These are phyloP conservation scores for Lithophane semibrunnea DNA, from an alignment of 2,888 invertebrate species.

Conservation along the genomic window DNA sequence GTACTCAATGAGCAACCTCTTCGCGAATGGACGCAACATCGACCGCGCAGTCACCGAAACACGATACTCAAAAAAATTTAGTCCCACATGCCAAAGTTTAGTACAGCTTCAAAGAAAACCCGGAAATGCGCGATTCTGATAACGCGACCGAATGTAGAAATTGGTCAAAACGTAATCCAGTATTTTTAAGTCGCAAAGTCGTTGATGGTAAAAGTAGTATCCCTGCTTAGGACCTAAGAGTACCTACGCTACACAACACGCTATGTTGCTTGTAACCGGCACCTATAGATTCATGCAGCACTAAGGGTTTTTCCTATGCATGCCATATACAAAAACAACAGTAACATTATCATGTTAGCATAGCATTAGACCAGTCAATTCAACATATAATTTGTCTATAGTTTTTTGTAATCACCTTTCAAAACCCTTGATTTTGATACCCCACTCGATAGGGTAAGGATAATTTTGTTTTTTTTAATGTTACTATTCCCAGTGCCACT, in stretches of 20 bases:
- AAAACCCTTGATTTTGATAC: too few species aligned
- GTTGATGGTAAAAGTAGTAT: not conserved
- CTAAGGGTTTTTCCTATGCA: not conserved
- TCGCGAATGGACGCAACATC: not conserved
- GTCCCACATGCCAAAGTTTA: not conserved
- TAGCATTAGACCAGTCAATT: not conserved
- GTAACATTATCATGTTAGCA: not conserved
- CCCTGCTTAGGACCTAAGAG: not conserved
- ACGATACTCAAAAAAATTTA: not conserved
- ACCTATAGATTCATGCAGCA: not conserved
- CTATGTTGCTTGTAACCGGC: not conserved
- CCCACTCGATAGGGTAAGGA: too few species aligned
- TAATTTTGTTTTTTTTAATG: too few species aligned
- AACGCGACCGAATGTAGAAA: not conserved
- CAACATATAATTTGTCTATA: too few species aligned
- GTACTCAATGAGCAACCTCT: too few species aligned
- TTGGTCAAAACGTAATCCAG: not conserved
- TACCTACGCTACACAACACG: not conserved
- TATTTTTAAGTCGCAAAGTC: not conserved
- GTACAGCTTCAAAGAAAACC: not conserved
- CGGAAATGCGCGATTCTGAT: not conserved
- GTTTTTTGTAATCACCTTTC: too few species aligned
- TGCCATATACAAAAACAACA: not conserved
- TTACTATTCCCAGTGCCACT: too few species aligned
- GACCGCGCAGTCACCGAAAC: not conserved